These are phyloP conservation scores for Drosophila atroscutellata DNA, from an alignment of 2,888 invertebrate genomes.

Conservation along the genomic window DNA sequence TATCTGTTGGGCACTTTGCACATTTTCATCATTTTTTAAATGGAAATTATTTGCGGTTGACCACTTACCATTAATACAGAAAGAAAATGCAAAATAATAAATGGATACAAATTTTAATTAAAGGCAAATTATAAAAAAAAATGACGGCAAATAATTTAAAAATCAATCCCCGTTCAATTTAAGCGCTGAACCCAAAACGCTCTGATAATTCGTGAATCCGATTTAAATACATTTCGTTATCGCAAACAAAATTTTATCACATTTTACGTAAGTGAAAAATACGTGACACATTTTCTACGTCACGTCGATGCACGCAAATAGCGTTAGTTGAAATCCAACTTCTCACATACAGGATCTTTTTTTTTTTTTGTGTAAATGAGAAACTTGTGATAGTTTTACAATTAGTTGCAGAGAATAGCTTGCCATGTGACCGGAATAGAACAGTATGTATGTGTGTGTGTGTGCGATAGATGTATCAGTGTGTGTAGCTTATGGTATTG, in stretches of 20 bases:
- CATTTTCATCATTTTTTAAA: conserved; percentile 74
- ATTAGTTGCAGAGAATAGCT: conserved; percentile 61
- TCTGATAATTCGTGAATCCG: conserved; percentile 48
- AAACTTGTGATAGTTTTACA: conserved; percentile 58
- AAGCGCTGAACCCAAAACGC: conserved; percentile 34
- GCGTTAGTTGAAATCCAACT: conserved; percentile 52
- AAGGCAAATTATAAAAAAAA: conserved; percentile 63
- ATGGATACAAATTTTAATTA: conserved; percentile 64
- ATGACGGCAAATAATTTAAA: conserved; percentile 44
- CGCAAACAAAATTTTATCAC: conserved; percentile 3
- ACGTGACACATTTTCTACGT: conserved; percentile 29
- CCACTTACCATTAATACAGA: conserved; percentile 61
- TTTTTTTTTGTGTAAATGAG: conserved; percentile 31
- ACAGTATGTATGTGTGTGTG: conserved; percentile 24
- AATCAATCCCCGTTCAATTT: conserved; percentile 66
- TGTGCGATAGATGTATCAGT: conserved; percentile 24
- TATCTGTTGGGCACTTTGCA: conserved; percentile 59
- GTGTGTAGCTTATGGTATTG: conserved; percentile 83
- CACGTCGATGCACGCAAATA: conserved; percentile 54
- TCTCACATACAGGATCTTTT: conserved; percentile 12
- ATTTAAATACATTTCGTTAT: conserved; percentile 26
- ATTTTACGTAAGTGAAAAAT: conserved; percentile 9
- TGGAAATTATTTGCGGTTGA: conserved; percentile 74
- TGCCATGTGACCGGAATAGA: conserved; percentile 41
- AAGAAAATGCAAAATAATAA: conserved; percentile 30